Base-by-base conservation (phyloP, 2,797 vertebrate species). In the Chlorospingus semifuscus region DNA sequence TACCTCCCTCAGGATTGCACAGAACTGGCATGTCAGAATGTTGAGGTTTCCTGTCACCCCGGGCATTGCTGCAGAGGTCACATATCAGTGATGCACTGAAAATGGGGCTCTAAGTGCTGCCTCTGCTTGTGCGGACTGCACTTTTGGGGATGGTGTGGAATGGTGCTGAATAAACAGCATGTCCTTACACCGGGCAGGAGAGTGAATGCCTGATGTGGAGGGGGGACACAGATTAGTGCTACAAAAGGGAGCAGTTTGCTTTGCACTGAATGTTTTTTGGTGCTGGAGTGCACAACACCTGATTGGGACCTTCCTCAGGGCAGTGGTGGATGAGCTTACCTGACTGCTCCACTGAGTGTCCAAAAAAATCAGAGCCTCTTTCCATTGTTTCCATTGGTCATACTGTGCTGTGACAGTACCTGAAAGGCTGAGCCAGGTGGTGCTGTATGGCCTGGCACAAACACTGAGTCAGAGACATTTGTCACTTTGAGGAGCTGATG, bases 401-500 rank as follows among this genome's bases (percentile, higher is more conserved):
- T 24, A 24, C n/a, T 46, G 29, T 36, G 15, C 30, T 5, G 1
- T 44, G 75, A 74, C 83, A 80, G 61, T 53, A 53, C 42, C 39
- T 64, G 65, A 66, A 53, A 22, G 68, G 71, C 81, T 83, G 79
- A 94, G 84, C 50, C 82, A 75, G 83, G 92, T 87, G 78, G 74
- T 92, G 93, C 90, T 92, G 6, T 44, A n/a, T 55, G 46, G 79
- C 69, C 71, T 71, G 91, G 76, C 65, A 87, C n/a, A 69, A 85
- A 64, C 71, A 83, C 18, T 44, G 65, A 85, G 32, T 70, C 70
- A 78, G 71, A 89, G 66, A 39, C 32, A 23, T 59, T 81, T 89
- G 42, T 88, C 42, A 16, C 57, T 78, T 42, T 0, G 22, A 63
- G 49, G 24, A 87, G 56, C 37, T 80, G 82, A 94, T 71, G 52